phyloP scores from a whole-genome alignment of 2,113 vertebrate species.

The Istiophorus platypterus region DNA sequence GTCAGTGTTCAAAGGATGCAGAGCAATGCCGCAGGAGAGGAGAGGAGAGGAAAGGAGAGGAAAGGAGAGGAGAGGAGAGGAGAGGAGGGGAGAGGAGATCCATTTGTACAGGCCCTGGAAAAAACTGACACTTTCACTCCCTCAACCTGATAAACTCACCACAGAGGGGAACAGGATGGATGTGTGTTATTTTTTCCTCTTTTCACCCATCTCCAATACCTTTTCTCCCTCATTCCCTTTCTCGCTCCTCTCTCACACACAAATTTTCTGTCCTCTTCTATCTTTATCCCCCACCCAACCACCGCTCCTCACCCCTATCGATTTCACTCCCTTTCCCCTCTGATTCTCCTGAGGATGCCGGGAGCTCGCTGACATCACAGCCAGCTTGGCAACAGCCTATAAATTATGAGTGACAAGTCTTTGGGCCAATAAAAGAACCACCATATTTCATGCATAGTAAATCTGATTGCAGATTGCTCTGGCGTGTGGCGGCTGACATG shows the following conservation, averaged over 20 bases:
- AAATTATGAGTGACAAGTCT: slow-evolving; percentile 99
- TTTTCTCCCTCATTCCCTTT: slow-evolving; percentile 27
- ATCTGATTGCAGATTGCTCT: slow-evolving; percentile 98
- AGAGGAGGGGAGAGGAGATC: slow-evolving; percentile 28
- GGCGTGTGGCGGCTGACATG: slow-evolving; percentile 93
- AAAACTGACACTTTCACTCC: slow-evolving; percentile 67
- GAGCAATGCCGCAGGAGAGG: slow-evolving; percentile 48
- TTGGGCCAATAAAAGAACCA: slow-evolving; percentile 98
- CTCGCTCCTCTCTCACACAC: slow-evolving; percentile 12
- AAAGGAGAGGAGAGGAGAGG: background rate
- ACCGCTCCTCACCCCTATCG: slow-evolving; percentile 52
- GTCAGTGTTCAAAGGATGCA: slow-evolving; percentile 68
- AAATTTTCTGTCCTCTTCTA: slow-evolving; percentile 52
- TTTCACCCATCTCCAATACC: slow-evolving; percentile 41
- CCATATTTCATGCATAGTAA: slow-evolving; percentile 99
- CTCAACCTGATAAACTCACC: slow-evolving; percentile 75
- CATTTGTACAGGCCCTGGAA: slow-evolving; percentile 55
- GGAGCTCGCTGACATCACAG: slow-evolving; percentile 85
- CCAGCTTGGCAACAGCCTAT: slow-evolving; percentile 91
- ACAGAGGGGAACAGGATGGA: slow-evolving; percentile 65
- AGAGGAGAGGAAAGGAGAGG: slow-evolving; percentile 4
- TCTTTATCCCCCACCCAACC: slow-evolving; percentile 49
- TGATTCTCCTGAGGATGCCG: slow-evolving; percentile 73
- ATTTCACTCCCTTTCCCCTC: slow-evolving; percentile 48
- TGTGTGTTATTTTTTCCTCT: slow-evolving; percentile 56